Conservation (phyloP, 2,113 vertebrate species). For the Cichladusa arquata region DNA sequence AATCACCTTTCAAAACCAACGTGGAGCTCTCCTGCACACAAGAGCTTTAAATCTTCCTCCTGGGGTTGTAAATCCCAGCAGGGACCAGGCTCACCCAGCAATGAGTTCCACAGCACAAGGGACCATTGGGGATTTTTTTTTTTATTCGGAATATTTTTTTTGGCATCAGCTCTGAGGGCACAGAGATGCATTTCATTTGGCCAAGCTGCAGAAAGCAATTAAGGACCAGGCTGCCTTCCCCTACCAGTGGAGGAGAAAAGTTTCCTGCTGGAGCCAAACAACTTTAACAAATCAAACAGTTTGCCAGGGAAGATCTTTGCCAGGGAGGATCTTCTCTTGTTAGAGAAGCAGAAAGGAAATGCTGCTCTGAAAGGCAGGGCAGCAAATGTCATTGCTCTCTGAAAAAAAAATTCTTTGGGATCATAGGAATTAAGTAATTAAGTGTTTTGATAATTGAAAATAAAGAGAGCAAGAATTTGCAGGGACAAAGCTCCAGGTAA, state of each 20-base stretch:
- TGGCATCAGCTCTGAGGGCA: not conserved
- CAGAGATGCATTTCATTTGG: conserved; percentile 34
- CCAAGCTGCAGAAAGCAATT: not conserved
- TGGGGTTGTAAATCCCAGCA: not conserved
- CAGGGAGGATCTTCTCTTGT: not conserved
- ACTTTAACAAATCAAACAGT: not conserved
- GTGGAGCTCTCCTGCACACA: not conserved
- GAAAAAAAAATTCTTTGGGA: no score
- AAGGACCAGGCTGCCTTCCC: not conserved
- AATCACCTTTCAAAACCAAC: not conserved
- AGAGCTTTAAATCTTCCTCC: not conserved
- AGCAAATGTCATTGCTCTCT: not conserved
- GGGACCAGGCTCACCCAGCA: not conserved
- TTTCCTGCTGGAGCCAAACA: not conserved
- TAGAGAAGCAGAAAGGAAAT: not conserved
- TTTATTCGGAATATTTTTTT: not conserved
- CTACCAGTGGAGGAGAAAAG: not conserved
- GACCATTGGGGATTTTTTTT: not conserved
- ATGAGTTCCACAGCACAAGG: not conserved
- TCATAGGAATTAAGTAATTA: conserved; percentile 66
- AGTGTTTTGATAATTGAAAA: not conserved
- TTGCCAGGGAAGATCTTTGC: not conserved
- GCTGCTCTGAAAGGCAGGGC: not conserved
- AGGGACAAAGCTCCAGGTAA: not conserved
- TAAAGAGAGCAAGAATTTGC: not conserved